phyloP scores from a whole-genome alignment of 2,113 vertebrate species.

The Mola mola region DNA sequence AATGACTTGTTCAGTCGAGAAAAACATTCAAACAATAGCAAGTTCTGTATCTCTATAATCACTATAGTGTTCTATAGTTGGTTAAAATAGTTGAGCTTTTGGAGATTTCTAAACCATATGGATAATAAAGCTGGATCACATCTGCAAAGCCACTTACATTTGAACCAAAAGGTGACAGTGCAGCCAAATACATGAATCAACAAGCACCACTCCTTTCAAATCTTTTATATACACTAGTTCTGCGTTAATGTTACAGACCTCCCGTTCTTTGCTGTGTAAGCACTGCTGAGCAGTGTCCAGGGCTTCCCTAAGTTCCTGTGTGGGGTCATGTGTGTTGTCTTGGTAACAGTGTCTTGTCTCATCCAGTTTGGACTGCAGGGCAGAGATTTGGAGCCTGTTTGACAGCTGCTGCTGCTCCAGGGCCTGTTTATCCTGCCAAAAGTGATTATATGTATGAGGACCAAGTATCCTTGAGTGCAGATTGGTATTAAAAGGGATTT shows the following conservation, averaged over 20 bases:
- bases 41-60: not conserved
- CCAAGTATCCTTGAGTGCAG: not conserved
- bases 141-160: not conserved
- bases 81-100: not conserved
- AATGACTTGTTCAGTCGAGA: not conserved
- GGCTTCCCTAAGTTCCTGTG: slow-evolving; percentile 77
- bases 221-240: not conserved
- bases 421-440: slow-evolving; percentile 87
- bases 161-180: slow-evolving; percentile 46
- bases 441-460: not conserved
- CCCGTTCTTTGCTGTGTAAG: slow-evolving; percentile 79
- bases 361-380: slow-evolving; percentile 86
- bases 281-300: slow-evolving; percentile 78
- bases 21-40: too few species aligned
- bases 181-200: not conserved
- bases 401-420: slow-evolving; percentile 88
- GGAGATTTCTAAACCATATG: not conserved
- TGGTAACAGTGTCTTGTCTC: slow-evolving; percentile 82
- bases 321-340: slow-evolving; percentile 61
- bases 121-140: not conserved
- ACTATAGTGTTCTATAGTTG: not conserved
- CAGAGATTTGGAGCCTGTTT: slow-evolving; percentile 87
- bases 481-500: not conserved
- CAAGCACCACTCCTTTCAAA: not conserved
- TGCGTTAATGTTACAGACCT: slow-evolving; percentile 76